Conservation (phyloP, 2,888 invertebrate species). For the Neoascia interrupta region DNA sequence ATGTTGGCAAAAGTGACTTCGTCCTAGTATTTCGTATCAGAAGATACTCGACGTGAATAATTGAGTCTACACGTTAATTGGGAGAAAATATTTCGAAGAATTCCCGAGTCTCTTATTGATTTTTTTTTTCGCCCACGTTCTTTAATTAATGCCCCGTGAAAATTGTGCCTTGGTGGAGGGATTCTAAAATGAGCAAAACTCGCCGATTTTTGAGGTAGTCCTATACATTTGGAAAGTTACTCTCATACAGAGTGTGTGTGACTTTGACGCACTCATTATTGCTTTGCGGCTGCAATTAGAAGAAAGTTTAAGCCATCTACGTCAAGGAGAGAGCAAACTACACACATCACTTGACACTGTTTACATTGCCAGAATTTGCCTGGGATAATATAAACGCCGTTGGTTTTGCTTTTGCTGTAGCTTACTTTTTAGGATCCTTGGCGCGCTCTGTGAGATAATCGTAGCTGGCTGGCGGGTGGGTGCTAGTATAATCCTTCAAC, state of each 20-base stretch:
- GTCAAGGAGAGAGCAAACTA: no score
- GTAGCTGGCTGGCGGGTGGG: not conserved
- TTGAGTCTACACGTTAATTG: constrained; percentile 23
- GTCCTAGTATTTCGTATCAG: not conserved
- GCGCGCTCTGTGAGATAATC: constrained; percentile 1
- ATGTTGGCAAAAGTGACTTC: not conserved
- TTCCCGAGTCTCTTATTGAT: not conserved
- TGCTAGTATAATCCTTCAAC: not conserved
- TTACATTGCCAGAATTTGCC: constrained; percentile 3
- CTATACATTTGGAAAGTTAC: no score
- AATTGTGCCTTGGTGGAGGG: no score
- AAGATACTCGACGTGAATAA: not conserved
- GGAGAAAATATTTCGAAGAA: not conserved
- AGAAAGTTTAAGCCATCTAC: no score
- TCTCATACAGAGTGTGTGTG: no score
- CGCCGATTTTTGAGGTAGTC: no score
- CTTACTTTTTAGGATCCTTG: not conserved
- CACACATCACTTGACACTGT: constrained; percentile 29
- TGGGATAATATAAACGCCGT: not conserved
- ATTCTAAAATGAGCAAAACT: no score
- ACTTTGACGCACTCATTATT: no score
- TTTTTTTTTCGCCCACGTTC: no score
- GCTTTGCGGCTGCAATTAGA: not conserved
- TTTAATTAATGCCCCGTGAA: constrained; percentile 8
- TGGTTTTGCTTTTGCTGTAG: not conserved